Evolutionary conservation across 2,888 invertebrate genomes (phyloP).

Genomic region (Stenotaenia linearis): DNA sequence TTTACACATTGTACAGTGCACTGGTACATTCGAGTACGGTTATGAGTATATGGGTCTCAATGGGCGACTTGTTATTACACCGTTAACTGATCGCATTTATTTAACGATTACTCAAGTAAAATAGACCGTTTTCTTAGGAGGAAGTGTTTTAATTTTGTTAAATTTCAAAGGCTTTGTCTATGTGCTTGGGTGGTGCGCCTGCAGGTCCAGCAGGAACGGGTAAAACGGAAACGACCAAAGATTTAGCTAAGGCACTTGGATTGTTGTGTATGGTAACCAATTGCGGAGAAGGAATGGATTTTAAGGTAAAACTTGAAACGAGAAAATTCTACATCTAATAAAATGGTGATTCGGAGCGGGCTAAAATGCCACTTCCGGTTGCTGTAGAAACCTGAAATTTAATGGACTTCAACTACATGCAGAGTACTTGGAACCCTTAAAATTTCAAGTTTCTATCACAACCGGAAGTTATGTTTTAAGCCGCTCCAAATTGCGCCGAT

Average conservation of each 20-base stretch:
- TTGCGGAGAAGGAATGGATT: conserved; percentile 92
- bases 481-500: too few species aligned
- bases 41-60: conserved; percentile 94
- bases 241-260: conserved; percentile 77
- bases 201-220: conserved; percentile 77
- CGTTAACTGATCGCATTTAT: conserved; percentile 86
- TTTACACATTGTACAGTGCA: conserved; percentile 75
- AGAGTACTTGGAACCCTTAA: too few species aligned
- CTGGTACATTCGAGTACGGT: conserved; percentile 80
- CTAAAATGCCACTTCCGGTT: too few species aligned
- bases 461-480: too few species aligned
- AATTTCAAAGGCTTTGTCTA: conserved; percentile 60
- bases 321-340: too few species aligned
- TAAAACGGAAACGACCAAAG: conserved; percentile 88
- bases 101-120: conserved; percentile 74
- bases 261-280: conserved; percentile 58
- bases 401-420: too few species aligned
- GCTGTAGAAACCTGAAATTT: too few species aligned
- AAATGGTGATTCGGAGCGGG: too few species aligned
- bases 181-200: conserved; percentile 87
- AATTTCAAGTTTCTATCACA: too few species aligned
- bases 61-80: conserved; percentile 84
- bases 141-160: conserved; percentile 31
- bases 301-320: conserved; percentile 49
- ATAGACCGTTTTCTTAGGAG: neutral